Evolutionary conservation across 1,140 invertebrate genomes (phyloP).

Genomic region (Gyrodactylus salaris): DNA sequence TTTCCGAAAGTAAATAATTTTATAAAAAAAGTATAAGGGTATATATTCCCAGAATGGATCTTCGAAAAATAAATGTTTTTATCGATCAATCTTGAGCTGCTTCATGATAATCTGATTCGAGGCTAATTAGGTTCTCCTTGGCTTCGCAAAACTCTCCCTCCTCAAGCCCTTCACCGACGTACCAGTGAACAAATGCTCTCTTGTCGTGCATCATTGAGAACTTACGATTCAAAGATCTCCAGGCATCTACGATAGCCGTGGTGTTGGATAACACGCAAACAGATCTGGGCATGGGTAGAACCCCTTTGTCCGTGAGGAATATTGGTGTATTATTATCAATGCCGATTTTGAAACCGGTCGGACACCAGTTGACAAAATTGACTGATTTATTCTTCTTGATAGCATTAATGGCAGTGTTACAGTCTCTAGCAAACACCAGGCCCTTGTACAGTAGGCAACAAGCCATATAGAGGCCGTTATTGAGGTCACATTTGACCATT

Average conservation of each 20-base stretch:
- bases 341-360: constrained; percentile 28
- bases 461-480: constrained; percentile 17
- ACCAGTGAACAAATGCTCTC: constrained; percentile 11
- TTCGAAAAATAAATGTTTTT: too few relatives aligned
- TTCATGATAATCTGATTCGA: too few relatives aligned
- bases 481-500: constrained; percentile 33
- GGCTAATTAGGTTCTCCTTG: too few relatives aligned
- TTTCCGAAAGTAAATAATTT: too few relatives aligned
- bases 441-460: constrained; percentile 16
- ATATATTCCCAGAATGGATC: too few relatives aligned
- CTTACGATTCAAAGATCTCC: constrained; percentile 14
- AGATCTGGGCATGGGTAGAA: constrained; percentile 17
- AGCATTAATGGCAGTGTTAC: constrained; percentile 44
- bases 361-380: too few relatives aligned
- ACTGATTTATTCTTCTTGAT: constrained; percentile 30
- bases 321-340: constrained; percentile 15
- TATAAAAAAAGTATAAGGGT: too few relatives aligned
- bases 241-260: constrained; percentile 32
- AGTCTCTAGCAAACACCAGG: constrained; percentile 33
- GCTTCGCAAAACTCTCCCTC: constrained; percentile 32
- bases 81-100: too few relatives aligned
- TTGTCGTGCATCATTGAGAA: constrained; percentile 9
- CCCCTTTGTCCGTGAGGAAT: constrained; percentile 13
- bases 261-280: constrained; percentile 43
- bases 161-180: constrained; percentile 15